A percentile compares a stretch with the other conserved stretches of the same genome.
These are phyloP conservation scores for Ophion ellenae DNA, from an alignment of 2,888 invertebrate species.

Conservation along the genomic window DNA sequence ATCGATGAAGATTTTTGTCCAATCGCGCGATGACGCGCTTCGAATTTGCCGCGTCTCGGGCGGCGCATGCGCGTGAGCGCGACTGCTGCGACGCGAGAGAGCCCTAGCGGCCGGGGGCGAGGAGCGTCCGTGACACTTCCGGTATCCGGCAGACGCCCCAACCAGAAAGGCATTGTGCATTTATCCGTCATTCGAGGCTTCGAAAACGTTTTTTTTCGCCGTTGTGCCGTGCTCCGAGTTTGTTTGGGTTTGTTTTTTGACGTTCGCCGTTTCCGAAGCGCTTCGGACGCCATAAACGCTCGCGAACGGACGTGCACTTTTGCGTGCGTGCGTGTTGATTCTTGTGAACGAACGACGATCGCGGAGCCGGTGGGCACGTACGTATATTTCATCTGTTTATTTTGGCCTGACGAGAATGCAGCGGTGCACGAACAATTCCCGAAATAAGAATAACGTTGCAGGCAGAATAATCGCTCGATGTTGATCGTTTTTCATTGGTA, in stretches of 20 bases:
- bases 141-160: conserved; percentile 72
- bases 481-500: background rate
- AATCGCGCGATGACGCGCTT: background rate
- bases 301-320: background rate
- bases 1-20: background rate
- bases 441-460: background rate
- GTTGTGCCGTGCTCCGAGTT: conserved; percentile 4
- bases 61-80: conserved; percentile 49
- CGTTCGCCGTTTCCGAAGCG: background rate
- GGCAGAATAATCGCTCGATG: background rate
- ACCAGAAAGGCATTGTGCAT: conserved; percentile 53
- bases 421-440: background rate
- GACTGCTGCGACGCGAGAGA: background rate
- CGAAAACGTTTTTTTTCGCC: conserved; percentile 20
- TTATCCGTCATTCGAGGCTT: conserved; percentile 46
- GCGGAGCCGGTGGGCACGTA: conserved; percentile 44
- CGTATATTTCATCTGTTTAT: conserved; percentile 56
- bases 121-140: conserved; percentile 58
- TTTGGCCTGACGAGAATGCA: conserved; percentile 46
- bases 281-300: background rate
- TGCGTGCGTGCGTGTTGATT: background rate
- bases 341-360: conserved; percentile 29
- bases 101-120: conserved; percentile 15
- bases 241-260: conserved; percentile 24
- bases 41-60: conserved; percentile 9